Conservation (phyloP, 2,797 vertebrate species). For the Falco cherrug region DNA sequence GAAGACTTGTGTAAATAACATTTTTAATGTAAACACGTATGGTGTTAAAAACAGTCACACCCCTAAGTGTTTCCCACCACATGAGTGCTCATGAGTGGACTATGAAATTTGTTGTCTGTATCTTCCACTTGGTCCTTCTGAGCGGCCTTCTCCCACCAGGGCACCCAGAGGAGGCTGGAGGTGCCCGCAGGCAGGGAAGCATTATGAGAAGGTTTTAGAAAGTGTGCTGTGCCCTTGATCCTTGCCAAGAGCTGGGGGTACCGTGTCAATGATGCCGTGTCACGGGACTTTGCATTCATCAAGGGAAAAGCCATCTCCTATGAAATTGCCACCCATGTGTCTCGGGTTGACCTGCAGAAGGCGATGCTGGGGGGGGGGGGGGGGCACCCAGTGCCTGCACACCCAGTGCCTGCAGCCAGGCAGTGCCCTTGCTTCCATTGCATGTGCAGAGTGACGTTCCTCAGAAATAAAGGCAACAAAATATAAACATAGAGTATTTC, state of each 20-base stretch:
- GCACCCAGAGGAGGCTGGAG: neutral
- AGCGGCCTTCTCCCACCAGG: neutral
- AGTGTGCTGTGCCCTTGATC: neutral
- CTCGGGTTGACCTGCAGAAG: neutral
- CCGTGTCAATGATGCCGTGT: accelerated
- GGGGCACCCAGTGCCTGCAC: no score
- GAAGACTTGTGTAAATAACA: constrained; percentile 20
- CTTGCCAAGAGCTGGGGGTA: neutral
- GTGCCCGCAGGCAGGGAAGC: accelerated
- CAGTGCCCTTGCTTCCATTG: neutral
- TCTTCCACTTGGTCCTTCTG: neutral
- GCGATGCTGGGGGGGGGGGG: neutral
- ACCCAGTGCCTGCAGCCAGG: neutral
- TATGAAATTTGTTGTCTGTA: neutral
- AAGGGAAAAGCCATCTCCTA: neutral
- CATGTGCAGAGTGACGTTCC: accelerated
- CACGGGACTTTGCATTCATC: accelerated
- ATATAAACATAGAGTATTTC: neutral
- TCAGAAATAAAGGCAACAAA: neutral
- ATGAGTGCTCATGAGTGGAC: neutral
- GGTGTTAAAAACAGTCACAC: constrained; percentile 34
- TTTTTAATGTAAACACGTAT: constrained; percentile 16
- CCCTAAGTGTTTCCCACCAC: neutral
- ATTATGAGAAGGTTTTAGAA: neutral
- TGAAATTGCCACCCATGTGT: accelerated